Evolutionary conservation across 2,888 invertebrate genomes (phyloP).

Genomic region (Plebejus anna): DNA sequence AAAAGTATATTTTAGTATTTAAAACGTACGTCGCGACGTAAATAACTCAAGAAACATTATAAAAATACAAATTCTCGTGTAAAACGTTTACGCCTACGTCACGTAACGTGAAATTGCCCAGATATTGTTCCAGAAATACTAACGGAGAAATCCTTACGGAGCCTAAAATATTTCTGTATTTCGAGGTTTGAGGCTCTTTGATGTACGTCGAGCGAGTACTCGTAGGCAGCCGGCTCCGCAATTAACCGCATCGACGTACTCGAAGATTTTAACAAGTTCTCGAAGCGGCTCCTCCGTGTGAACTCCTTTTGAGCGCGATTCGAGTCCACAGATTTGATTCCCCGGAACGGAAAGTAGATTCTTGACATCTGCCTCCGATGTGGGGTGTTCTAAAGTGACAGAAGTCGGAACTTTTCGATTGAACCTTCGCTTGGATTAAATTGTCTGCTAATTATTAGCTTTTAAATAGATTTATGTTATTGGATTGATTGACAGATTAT

Average conservation of each 20-base stretch:
- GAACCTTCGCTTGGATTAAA: background rate
- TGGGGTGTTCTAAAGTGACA: background rate
- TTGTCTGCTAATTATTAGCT: background rate
- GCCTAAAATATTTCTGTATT: conserved; percentile 33
- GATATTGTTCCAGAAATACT: conserved; percentile 22
- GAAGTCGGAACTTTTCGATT: background rate
- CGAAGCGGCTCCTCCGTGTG: conserved; percentile 43
- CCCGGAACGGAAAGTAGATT: conserved; percentile 15
- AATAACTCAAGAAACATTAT: background rate
- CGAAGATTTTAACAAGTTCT: conserved; percentile 53
- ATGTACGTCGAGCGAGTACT: conserved; percentile 63
- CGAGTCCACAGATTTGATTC: conserved; percentile 21
- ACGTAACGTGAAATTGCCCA: conserved; percentile 9
- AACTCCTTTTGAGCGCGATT: conserved; percentile 41
- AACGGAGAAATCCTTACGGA: conserved; percentile 31
- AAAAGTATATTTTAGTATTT: background rate
- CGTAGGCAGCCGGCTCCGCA: conserved; percentile 47
- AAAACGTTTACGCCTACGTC: conserved; percentile 5
- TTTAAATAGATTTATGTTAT: background rate
- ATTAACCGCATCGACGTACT: conserved; percentile 59
- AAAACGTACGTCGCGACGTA: background rate
- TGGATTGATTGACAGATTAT: background rate
- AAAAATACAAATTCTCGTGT: conserved; percentile 13
- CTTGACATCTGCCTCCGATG: conserved; percentile 13
- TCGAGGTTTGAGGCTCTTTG: conserved; percentile 48